Conservation (phyloP, 2,797 vertebrate species). For the Margarornis squamiger region DNA sequence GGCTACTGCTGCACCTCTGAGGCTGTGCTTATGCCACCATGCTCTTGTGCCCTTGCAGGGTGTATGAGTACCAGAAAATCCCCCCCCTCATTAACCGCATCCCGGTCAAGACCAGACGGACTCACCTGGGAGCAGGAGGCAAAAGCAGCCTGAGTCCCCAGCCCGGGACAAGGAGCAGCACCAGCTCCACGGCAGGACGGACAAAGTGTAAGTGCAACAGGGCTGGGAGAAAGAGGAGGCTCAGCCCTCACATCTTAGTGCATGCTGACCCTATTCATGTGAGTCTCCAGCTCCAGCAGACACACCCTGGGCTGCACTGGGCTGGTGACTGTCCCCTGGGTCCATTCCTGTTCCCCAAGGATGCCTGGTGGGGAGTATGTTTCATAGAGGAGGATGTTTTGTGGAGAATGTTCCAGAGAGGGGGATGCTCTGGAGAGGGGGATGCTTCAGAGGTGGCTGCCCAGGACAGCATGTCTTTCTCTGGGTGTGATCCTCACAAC, state of each 20-base stretch:
- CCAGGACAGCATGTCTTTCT: neutral
- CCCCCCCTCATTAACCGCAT: conserved; percentile 48
- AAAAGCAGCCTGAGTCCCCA: conserved; percentile 40
- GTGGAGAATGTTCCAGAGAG: neutral
- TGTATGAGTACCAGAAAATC: conserved; percentile 58
- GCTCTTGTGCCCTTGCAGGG: neutral
- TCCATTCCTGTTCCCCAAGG: neutral
- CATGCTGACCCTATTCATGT: neutral
- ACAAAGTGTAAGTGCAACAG: conserved; percentile 49
- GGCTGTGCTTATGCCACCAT: fast-evolving
- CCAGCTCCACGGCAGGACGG: neutral
- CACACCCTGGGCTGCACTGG: too few species aligned
- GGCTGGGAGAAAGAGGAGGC: neutral
- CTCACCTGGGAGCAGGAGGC: neutral
- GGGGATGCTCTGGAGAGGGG: neutral
- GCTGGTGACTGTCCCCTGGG: neutral
- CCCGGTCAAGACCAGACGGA: conserved; percentile 48
- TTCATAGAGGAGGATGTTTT: neutral
- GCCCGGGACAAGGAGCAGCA: neutral
- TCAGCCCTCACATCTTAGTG: fast-evolving
- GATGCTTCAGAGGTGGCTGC: neutral
- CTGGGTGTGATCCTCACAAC: neutral
- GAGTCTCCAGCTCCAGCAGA: neutral
- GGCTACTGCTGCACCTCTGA: neutral
- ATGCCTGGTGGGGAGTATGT: neutral